phyloP scores from a whole-genome alignment of 2,797 vertebrate genomes.

The Peromyscus aztecus region DNA sequence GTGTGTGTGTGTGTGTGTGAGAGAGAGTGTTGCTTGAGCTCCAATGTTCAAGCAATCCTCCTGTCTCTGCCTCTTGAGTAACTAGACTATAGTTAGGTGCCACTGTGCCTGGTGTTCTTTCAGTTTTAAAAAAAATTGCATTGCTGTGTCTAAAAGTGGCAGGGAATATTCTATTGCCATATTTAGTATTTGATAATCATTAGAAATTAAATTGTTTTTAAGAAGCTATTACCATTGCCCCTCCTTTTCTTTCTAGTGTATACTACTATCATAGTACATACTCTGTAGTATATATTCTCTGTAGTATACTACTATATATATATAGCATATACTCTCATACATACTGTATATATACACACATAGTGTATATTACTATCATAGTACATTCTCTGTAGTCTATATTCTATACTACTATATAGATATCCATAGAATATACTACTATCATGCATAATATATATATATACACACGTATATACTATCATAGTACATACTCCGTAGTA shows the following conservation, averaged over 20 bases:
- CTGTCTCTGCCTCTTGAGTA: neutral
- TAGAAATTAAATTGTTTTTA: constrained; percentile 39
- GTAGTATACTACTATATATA: neutral
- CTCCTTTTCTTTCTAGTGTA: neutral
- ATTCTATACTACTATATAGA: too few species aligned
- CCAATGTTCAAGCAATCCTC: neutral
- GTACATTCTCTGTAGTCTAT: too few species aligned
- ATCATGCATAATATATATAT: neutral
- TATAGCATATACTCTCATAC: neutral
- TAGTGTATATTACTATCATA: neutral
- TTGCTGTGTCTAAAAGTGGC: neutral
- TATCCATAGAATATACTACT: neutral
- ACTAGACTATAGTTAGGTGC: neutral
- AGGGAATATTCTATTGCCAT: constrained; percentile 28
- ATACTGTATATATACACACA: neutral
- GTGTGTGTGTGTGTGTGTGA: neutral
- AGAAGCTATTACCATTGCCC: neutral
- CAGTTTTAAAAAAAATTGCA: constrained; percentile 29
- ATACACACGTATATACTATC: neutral
- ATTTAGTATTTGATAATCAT: constrained; percentile 44
- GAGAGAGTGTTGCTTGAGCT: neutral
- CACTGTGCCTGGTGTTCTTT: constrained; percentile 14
- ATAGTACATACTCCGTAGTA: neutral
- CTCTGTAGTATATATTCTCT: neutral
- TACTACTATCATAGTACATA: constrained; percentile 24